Conservation (phyloP, 2,888 invertebrate genomes). For the Drymonia ruficornis region DNA sequence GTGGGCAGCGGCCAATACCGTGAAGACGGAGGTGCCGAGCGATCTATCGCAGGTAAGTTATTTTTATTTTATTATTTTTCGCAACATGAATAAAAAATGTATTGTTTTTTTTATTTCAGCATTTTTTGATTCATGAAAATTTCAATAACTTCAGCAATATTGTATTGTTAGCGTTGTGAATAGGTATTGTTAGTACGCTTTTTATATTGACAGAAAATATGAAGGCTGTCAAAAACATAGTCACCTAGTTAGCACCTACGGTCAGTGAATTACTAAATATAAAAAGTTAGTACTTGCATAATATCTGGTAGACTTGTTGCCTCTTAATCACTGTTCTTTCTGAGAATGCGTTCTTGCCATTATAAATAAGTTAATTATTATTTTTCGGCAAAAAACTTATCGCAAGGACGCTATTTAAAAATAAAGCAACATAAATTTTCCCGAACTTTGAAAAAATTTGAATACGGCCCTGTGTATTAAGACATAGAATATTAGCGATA, state of each 20-base stretch:
- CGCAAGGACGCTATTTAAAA: background rate
- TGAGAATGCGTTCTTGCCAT: conserved; percentile 12
- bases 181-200: background rate
- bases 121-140: background rate
- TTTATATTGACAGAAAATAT: background rate
- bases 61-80: conserved; percentile 19
- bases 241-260: conserved; percentile 5
- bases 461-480: background rate
- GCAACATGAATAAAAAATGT: conserved; percentile 3
- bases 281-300: conserved; percentile 5
- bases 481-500: background rate
- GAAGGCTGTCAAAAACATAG: background rate
- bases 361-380: conserved; percentile 8
- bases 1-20: conserved; percentile 94
- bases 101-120: background rate
- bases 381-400: background rate
- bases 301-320: conserved; percentile 5
- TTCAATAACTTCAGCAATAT: background rate
- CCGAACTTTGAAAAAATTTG: background rate
- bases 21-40: conserved; percentile 86
- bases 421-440: background rate
- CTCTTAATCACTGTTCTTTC: conserved; percentile 8
- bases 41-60: conserved; percentile 88
- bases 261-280: conserved; percentile 5
- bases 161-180: background rate